phyloP scores from a whole-genome alignment of 2,113 vertebrate genomes.

The Copsychus sechellarum region DNA sequence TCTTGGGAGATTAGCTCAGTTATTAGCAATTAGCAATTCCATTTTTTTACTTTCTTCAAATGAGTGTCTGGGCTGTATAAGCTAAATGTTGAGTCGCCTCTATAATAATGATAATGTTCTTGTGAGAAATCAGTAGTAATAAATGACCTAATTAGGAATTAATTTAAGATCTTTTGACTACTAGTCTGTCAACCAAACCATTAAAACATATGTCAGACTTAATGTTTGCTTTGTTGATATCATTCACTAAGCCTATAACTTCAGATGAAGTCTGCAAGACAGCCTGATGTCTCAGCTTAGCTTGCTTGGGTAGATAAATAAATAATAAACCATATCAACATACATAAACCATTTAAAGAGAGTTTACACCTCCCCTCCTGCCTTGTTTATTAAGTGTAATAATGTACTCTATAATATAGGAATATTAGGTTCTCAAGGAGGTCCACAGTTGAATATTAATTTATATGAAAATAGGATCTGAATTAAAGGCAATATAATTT shows the following conservation, averaged over 20 bases:
- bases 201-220: background rate
- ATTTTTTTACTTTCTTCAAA: background rate
- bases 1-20: background rate
- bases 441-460: background rate
- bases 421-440: background rate
- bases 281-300: background rate
- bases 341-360: background rate
- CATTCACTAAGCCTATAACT: background rate
- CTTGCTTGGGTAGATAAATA: background rate
- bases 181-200: background rate
- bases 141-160: background rate
- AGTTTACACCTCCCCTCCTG: background rate
- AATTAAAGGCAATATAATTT: background rate
- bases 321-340: background rate
- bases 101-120: background rate
- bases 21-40: background rate
- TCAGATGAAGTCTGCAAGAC: background rate
- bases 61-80: background rate
- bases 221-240: background rate
- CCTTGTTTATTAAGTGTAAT: background rate
- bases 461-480: background rate
- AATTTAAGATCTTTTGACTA: background rate
- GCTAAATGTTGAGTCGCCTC: background rate
- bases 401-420: background rate
- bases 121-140: constrained; percentile 20